phyloP scores from a whole-genome alignment of 2,888 invertebrate genomes.

The Rhimphoctona megacephalus region DNA sequence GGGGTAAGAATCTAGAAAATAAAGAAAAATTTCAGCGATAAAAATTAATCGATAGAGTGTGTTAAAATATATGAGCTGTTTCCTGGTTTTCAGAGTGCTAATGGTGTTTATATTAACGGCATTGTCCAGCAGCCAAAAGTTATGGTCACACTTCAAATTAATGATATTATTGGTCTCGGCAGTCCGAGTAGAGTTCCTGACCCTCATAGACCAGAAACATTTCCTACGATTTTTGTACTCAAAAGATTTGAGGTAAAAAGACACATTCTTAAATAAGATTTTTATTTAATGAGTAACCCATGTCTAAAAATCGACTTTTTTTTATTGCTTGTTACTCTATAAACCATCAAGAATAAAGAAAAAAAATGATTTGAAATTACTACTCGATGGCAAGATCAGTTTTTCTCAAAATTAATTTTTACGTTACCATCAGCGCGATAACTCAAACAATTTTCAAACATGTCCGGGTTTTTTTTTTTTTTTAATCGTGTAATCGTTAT shows the following conservation, averaged over 20 bases:
- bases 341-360: not conserved
- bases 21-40: not conserved
- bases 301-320: too few relatives aligned
- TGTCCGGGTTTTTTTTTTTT: too few relatives aligned
- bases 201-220: not conserved
- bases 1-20: conserved; percentile 70
- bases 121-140: conserved; percentile 82
- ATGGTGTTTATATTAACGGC: conserved; percentile 87
- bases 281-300: too few relatives aligned
- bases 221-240: conserved; percentile 12
- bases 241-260: conserved; percentile 33
- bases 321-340: too few relatives aligned
- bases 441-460: too few relatives aligned
- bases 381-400: too few relatives aligned
- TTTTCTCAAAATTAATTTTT: too few relatives aligned
- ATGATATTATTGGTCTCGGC: conserved; percentile 87
- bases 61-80: not conserved
- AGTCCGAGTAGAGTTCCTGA: conserved; percentile 57
- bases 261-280: not conserved
- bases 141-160: conserved; percentile 83
- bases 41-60: not conserved
- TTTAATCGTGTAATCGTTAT: too few relatives aligned
- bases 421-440: too few relatives aligned
- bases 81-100: conserved; percentile 86
- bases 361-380: not conserved